Evolutionary conservation across 1,140 invertebrate species (phyloP).

Genomic region (Aphelinus atriplicis): DNA sequence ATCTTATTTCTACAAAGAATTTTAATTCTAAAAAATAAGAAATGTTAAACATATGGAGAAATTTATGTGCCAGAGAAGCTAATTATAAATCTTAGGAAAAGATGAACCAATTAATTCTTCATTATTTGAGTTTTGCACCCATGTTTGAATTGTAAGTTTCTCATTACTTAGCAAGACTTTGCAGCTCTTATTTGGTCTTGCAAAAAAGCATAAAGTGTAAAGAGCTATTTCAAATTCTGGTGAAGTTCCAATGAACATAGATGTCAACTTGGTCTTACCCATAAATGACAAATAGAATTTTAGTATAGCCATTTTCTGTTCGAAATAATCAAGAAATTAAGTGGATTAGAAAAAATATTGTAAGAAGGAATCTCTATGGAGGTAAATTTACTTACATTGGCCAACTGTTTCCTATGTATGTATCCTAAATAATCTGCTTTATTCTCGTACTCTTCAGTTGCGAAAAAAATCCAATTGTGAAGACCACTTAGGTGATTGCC

Average conservation of each 20-base stretch:
- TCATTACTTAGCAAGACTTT: constrained; percentile 36
- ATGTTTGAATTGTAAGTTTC: constrained; percentile 42
- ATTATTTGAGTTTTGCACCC: constrained; percentile 23
- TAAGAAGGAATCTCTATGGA: too few species aligned
- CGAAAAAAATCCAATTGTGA: constrained; percentile 69
- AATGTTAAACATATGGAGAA: background rate
- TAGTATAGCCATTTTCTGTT: constrained; percentile 46
- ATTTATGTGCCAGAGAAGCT: background rate
- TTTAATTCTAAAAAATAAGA: background rate
- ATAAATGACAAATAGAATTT: constrained; percentile 59
- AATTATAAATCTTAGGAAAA: constrained; percentile 38
- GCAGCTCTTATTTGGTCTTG: constrained; percentile 60
- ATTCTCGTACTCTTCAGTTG: constrained; percentile 58
- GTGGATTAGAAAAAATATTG: background rate
- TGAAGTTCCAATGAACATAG: constrained; percentile 71
- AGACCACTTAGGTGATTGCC: constrained; percentile 62
- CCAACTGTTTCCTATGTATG: constrained; percentile 48
- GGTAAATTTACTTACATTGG: constrained; percentile 48
- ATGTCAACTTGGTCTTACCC: constrained; percentile 51
- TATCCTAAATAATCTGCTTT: constrained; percentile 66
- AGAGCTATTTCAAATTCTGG: constrained; percentile 74
- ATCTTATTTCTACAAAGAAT: background rate
- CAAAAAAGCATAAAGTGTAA: constrained; percentile 69
- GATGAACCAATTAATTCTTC: constrained; percentile 32
- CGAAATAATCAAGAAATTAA: constrained; percentile 18